These are phyloP conservation scores for Linnaemya vulpina DNA, from an alignment of 2,888 invertebrate genomes.

Conservation along the genomic window DNA sequence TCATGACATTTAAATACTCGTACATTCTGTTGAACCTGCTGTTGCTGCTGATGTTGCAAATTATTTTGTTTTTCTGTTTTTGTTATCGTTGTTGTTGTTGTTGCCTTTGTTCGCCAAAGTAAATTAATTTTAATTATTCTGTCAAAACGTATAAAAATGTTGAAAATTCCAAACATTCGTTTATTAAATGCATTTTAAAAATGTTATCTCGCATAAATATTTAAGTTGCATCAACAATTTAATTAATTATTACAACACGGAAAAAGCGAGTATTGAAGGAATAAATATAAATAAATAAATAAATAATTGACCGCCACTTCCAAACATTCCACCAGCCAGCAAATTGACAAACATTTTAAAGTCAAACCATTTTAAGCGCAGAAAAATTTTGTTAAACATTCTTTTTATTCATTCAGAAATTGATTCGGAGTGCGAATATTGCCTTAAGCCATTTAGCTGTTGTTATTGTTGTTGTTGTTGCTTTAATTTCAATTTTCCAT, in stretches of 20 bases:
- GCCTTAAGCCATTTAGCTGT: constrained; percentile 19
- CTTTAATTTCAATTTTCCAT: constrained; percentile 4
- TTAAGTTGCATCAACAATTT: not conserved
- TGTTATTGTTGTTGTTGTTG: too few species aligned
- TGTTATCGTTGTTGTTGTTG: not conserved
- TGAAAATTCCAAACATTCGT: constrained; percentile 18
- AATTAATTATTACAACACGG: not conserved
- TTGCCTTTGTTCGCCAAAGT: not conserved
- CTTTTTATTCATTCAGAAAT: not conserved
- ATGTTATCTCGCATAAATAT: not conserved
- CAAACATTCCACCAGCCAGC: not conserved
- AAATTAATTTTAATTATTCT: constrained; percentile 36
- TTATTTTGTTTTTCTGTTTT: not conserved
- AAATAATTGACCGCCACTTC: not conserved
- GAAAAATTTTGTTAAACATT: not conserved
- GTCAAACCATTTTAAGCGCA: not conserved
- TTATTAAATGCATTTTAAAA: constrained; percentile 8
- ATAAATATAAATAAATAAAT: too few species aligned
- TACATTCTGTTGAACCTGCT: not conserved
- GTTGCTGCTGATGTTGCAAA: not conserved
- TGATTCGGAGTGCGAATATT: constrained; percentile 21
- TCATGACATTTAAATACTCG: not conserved
- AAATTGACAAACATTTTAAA: not conserved
- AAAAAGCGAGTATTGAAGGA: not conserved
- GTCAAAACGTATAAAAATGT: constrained; percentile 24